A percentile compares a stretch with the other conserved stretches of the same genome.
Evolutionary conservation across 2,888 invertebrate species (phyloP).

Genomic region (Coremacera marginata): DNA sequence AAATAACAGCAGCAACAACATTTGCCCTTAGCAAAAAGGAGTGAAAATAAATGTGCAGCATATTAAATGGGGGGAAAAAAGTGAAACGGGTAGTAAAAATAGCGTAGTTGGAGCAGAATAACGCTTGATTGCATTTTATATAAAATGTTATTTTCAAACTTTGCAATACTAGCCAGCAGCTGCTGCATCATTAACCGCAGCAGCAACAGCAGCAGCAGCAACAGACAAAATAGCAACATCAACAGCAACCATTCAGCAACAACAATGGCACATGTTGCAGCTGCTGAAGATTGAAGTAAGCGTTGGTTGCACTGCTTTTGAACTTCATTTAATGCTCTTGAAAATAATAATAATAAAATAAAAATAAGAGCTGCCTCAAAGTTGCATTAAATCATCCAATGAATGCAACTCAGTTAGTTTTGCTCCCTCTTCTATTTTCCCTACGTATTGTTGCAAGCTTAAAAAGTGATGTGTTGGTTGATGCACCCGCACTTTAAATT

Average conservation of each 20-base stretch:
- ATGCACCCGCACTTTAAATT: neutral
- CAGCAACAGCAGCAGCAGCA: neutral
- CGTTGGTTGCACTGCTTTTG: neutral
- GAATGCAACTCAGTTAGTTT: neutral
- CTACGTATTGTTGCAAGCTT: neutral
- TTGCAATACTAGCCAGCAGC: neutral
- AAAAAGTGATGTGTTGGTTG: neutral
- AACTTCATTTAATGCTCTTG: conserved; percentile 8
- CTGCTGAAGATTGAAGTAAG: neutral
- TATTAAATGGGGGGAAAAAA: conserved; percentile 12
- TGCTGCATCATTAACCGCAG: conserved; percentile 1
- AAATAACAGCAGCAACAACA: neutral
- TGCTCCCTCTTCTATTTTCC: neutral
- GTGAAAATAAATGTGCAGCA: conserved; percentile 24
- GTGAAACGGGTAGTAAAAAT: neutral
- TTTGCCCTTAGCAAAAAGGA: neutral
- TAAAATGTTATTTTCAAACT: neutral
- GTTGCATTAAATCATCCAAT: conserved; percentile 26
- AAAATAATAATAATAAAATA: neutral
- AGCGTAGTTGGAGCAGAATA: neutral
- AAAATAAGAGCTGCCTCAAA: neutral
- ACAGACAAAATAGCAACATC: neutral
- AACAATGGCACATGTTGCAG: neutral
- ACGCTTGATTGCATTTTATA: neutral
- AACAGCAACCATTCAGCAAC: neutral